Evolutionary conservation across 1,140 invertebrate species (phyloP).

Genomic region (Vanessa atalanta): DNA sequence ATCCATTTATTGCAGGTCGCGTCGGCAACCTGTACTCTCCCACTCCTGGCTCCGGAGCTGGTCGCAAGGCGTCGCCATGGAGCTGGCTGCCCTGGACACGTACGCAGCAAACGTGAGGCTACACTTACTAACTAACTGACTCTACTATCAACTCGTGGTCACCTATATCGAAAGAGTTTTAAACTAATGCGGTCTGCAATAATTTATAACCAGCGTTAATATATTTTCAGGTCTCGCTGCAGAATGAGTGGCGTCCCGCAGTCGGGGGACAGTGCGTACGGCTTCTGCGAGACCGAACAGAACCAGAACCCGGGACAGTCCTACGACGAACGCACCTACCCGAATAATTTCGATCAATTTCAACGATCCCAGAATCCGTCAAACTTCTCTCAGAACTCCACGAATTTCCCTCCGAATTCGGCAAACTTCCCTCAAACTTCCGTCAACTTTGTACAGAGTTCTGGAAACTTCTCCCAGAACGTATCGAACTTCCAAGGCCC

Average conservation of each 20-base stretch:
- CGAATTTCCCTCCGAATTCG: constrained; percentile 38
- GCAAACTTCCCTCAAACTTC: constrained; percentile 37
- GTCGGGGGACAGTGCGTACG: constrained; percentile 77
- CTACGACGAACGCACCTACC: constrained; percentile 57
- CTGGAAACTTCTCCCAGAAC: constrained; percentile 44
- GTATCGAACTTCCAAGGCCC: constrained; percentile 34
- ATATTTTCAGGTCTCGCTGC: constrained; percentile 60
- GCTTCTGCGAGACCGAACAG: constrained; percentile 70
- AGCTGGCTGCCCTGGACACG: constrained; percentile 77
- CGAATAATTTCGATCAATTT: constrained; percentile 50
- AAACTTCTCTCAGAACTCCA: constrained; percentile 44
- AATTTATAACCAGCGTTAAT: not conserved
- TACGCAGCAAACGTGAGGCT: constrained; percentile 75
- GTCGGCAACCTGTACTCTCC: constrained; percentile 90
- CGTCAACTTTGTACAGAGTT: constrained; percentile 42
- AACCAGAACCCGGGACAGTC: constrained; percentile 44
- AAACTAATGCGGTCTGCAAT: too few relatives aligned
- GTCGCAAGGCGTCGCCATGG: constrained; percentile 74
- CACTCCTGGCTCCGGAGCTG: constrained; percentile 83
- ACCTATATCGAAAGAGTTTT: too few relatives aligned
- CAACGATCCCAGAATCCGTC: constrained; percentile 44
- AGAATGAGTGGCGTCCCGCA: constrained; percentile 71
- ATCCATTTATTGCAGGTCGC: constrained; percentile 69
- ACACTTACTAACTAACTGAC: too few relatives aligned
- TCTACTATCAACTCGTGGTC: too few relatives aligned